Evolutionary conservation across 2,113 vertebrate genomes (phyloP).

Genomic region (Cyprinodon tularosa): DNA sequence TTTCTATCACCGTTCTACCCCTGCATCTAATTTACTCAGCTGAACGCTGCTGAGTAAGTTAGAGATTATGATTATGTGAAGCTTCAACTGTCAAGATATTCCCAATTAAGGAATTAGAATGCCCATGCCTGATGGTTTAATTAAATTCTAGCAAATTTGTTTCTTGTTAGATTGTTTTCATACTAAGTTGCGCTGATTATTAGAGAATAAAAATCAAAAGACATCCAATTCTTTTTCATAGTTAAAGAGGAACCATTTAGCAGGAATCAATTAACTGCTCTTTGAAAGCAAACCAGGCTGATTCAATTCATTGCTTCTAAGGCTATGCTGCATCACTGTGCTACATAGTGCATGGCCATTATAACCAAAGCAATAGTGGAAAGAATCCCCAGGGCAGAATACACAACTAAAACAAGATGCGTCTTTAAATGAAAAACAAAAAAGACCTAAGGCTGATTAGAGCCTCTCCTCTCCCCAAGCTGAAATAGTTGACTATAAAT

Average conservation of each 20-base stretch:
- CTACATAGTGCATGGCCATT: background rate
- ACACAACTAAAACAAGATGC: background rate
- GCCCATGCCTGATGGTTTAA: conserved; percentile 15
- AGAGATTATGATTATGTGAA: background rate
- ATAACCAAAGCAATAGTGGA: background rate
- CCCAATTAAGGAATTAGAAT: too few species aligned
- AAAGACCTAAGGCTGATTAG: background rate
- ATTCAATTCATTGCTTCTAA: background rate
- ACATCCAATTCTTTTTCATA: background rate
- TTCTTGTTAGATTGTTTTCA: conserved; percentile 10
- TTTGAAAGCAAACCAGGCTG: background rate
- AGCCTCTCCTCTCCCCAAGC: background rate
- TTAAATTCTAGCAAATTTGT: conserved; percentile 1
- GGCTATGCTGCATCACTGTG: background rate
- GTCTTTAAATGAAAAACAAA: background rate
- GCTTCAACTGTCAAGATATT: conserved; percentile 10
- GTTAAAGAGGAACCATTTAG: background rate
- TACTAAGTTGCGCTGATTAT: background rate
- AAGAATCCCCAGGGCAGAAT: background rate
- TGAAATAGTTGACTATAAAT: background rate
- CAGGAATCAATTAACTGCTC: background rate
- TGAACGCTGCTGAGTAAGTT: conserved; percentile 1
- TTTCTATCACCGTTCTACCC: too few species aligned
- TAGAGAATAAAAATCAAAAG: background rate
- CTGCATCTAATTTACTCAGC: conserved; percentile 10